Base-by-base conservation (phyloP, 2,113 vertebrate species). In the Phylloscopus trochilus region DNA sequence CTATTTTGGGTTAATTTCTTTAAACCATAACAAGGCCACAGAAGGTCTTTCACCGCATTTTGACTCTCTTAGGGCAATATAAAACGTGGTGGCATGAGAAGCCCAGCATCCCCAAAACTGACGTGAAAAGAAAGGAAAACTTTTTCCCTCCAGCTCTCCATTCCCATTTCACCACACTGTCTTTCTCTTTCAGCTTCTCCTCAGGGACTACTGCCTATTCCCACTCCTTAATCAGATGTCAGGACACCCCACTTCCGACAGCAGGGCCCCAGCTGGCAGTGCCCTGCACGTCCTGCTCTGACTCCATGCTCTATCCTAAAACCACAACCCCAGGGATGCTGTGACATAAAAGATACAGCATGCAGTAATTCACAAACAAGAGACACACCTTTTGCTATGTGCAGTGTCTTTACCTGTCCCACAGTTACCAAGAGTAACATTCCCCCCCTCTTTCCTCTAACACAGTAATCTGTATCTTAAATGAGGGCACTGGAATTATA, bases 311-410 rank as follows among this genome's bases (percentile, higher is more conserved):
- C 46, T 47, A n/a, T 28, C 39, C 16, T 49, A 74, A 81, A 74
- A 52, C 23, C 69, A 62, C 44, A 73, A 44, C 30, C 44, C 51
- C 0, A 0, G n/a, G 16, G 12, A 33, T 1, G 4, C 15, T 17
- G 15, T 37, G 43, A 82, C 39, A 33, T 12, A 44, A 59, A 69
- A 83, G 59, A 12, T 3, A 44, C 9, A 35, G 21, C 9, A n/a
- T 2, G 9, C 33, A 52, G 44, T 10, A 74, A 79, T 67, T 78
- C 51, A 52, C 3, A 2, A 62, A 55, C 1, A 3, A 24, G 60
- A 74, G 47, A 76, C 10, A 31, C n/a, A 49, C 4, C 20, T 86
- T 68, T 58, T 41, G 37, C 22, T 58, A 14, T 2, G 1, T 10
- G 24, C 85, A 63, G 5, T 4, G 6, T 15, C 70, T 55, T 31